Base-by-base conservation (phyloP, 2,797 vertebrate species). In the Chaenodraco wilsoni region DNA sequence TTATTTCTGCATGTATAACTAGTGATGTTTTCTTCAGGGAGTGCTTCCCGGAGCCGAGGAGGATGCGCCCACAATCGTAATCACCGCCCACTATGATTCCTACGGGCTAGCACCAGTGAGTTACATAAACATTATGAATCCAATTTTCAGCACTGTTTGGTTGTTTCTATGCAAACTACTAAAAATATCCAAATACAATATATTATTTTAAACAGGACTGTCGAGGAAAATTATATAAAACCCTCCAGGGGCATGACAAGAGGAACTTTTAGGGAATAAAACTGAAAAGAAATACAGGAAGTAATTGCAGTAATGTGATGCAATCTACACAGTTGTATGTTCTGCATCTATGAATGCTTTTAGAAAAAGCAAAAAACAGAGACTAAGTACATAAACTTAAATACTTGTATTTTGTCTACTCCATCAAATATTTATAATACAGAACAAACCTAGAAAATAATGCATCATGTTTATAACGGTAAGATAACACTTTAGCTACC, bases 81-180 rank as follows among this genome's bases (percentile, higher is more conserved):
- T 96, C 82, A 92, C 95, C 0, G 95, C 95, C 58, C 93, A 96
- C 85, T 96, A 95, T 71, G 95, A 96, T 81, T 93, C 95, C 6
- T 95, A 88, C 33, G 95, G 95, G 17, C 89, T 96, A 17, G 88
- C 94, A 16, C 95, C 95, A 10, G 95, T 96, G 85, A 94, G 94
- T 91, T 17, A 59, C 31, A 9, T 50, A 2, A 3, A 21, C 16
- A 46, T 16, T 1, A 13, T 13, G 3, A 31, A 70, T 43, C 21
- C 7, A n/a, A 31, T 58, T 23, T 5, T 49, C 6, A 43, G 19
- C 1, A 46, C 33, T 37, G 33, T 37, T 37, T 37, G 33, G 33
- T 37, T 37, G 45, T 16, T 46, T 46, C 45, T 46, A 46, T 8
- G 16, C 6, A 9, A 37, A 17, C 15, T 17, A 17, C 15, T 3